A percentile compares a stretch with the other conserved stretches of the same genome.
Conservation (phyloP, 2,888 invertebrate genomes). For the Nipponacmea schrenckii region DNA sequence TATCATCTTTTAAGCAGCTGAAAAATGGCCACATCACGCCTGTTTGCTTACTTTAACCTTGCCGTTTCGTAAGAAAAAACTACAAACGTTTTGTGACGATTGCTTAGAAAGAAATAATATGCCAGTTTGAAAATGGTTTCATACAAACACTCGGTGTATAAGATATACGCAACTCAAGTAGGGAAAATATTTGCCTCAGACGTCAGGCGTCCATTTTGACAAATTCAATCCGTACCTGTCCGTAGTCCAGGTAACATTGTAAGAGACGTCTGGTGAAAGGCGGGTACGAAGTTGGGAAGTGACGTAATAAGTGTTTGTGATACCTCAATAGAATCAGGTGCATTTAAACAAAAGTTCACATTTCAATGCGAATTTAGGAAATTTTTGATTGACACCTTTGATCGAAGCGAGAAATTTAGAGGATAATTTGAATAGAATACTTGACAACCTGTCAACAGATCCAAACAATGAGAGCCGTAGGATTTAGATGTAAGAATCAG, state of each 20-base stretch:
- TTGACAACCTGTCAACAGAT: too few relatives aligned
- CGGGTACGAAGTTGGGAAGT: neutral
- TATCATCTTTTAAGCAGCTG: neutral
- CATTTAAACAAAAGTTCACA: neutral
- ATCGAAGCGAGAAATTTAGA: too few relatives aligned
- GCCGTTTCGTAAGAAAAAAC: neutral
- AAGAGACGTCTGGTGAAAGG: neutral
- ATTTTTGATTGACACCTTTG: too few relatives aligned
- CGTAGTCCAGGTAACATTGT: neutral
- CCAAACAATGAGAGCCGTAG: too few relatives aligned
- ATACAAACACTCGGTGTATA: neutral
- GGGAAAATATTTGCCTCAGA: neutral
- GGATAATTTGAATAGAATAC: too few relatives aligned
- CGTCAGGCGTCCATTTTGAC: neutral
- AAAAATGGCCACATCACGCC: constrained; percentile 5
- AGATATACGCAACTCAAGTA: too few relatives aligned
- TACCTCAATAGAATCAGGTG: neutral
- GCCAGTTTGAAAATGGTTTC: neutral
- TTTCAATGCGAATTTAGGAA: neutral
- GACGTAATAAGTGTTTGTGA: constrained; percentile 4
- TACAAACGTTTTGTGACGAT: neutral
- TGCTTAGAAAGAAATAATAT: neutral
- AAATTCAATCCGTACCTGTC: neutral
- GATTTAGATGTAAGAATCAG: too few relatives aligned
- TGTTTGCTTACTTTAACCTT: constrained; percentile 6